Conservation (phyloP, 2,113 vertebrate genomes). For the Psilopsiagon aurifrons region DNA sequence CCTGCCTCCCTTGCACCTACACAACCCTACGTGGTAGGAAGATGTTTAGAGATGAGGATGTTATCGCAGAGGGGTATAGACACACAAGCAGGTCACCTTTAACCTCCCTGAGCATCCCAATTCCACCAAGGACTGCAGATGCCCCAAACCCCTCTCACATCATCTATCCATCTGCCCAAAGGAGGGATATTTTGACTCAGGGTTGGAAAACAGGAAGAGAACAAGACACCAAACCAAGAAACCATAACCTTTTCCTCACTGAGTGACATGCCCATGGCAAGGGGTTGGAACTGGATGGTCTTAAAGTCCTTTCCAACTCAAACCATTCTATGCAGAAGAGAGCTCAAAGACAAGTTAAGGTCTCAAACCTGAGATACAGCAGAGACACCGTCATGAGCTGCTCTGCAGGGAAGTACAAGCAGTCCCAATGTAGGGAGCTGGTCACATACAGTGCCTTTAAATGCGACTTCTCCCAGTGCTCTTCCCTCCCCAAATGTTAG, state of each 20-base stretch:
- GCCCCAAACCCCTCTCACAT: background rate
- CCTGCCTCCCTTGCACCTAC: background rate
- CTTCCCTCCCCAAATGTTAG: background rate
- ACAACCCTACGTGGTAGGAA: accelerated
- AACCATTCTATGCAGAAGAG: background rate
- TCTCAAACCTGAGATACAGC: background rate
- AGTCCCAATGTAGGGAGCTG: background rate
- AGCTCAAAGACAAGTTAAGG: background rate
- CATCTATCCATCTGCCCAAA: background rate
- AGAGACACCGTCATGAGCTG: background rate
- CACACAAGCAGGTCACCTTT: background rate
- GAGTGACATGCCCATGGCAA: background rate
- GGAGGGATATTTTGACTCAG: background rate
- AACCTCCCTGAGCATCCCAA: background rate
- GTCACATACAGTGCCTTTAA: background rate
- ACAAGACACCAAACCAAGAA: background rate
- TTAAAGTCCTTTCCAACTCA: background rate
- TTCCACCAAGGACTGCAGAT: background rate
- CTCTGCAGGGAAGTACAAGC: background rate
- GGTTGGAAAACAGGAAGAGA: background rate
- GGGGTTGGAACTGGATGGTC: background rate
- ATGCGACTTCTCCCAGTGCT: background rate
- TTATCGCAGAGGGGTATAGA: background rate
- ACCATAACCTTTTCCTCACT: background rate
- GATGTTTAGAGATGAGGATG: background rate